These are phyloP conservation scores for Sminthurinus signatus DNA, from an alignment of 1,140 invertebrate species.

Conservation along the genomic window DNA sequence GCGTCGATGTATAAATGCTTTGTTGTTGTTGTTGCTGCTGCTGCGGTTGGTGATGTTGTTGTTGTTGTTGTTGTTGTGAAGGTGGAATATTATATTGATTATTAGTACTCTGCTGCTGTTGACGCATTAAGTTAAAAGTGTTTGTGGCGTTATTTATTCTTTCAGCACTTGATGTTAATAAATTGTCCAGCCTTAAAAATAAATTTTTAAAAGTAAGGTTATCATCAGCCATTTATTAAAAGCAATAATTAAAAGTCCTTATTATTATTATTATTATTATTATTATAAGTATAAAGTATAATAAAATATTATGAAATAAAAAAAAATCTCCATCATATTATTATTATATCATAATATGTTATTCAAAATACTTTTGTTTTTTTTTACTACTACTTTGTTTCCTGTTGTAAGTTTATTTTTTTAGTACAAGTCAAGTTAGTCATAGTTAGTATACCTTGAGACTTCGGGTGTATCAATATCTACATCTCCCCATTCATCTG, in stretches of 20 bases:
- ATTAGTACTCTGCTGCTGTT: conserved; percentile 25
- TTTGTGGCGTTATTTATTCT: conserved; percentile 39
- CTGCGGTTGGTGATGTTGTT: conserved; percentile 20
- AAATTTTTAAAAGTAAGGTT: conserved; percentile 2
- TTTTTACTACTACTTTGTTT: too few species aligned
- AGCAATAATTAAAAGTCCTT: too few species aligned
- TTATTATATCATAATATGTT: too few species aligned
- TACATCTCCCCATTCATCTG: conserved; percentile 31
- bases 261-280: too few species aligned
- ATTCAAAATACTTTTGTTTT: too few species aligned
- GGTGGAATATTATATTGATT: conserved; percentile 6
- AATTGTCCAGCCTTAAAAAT: conserved; percentile 40
- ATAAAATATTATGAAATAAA: too few species aligned
- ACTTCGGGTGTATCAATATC: conserved; percentile 31
- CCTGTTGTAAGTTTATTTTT: too few species aligned
- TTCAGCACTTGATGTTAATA: conserved; percentile 42
- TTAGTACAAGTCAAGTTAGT: too few species aligned
- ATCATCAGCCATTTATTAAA: background rate
- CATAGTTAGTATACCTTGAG: conserved; percentile 26
- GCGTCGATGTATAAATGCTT: conserved; percentile 23
- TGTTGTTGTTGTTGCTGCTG: conserved; percentile 13
- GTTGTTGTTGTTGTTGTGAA: conserved; percentile 8
- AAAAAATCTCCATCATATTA: too few species aligned
- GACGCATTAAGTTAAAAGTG: conserved; percentile 38
- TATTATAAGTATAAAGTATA: too few species aligned